Base-by-base conservation (phyloP, 2,888 invertebrate species). In the Eretmocerus hayati region DNA sequence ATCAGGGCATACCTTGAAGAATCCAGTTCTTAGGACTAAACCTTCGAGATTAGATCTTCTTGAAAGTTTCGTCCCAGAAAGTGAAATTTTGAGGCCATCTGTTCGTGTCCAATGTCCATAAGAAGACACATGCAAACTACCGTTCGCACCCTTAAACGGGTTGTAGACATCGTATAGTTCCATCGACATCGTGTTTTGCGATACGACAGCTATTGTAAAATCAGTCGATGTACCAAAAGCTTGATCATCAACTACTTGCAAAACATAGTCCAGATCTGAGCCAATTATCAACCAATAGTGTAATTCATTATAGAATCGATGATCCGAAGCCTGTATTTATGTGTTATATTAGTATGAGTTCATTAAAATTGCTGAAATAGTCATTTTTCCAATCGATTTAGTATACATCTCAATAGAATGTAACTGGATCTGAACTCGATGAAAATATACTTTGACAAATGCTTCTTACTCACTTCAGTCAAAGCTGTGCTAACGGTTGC, bases 91-190 rank as follows among this genome's bases (percentile, higher is more conserved):
- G 5, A 65, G 41, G 13, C 62, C 61, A 15, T 49, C 32, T 2
- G 33, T 23, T 5, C 13, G 5, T 26, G 43, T 53, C 63, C 64
- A 66, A 15, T 49, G 11, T n/a, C 65, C 66, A 54, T 62, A 58
- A 9, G 48, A 56, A 3, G 59, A 62, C n/a, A 63, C 52, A 46
- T 60, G 61, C 1, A 64, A 37, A 13, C 46, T 43, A 20, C 59
- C 62, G 3, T 61, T 62, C 18, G 62, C 62, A 20, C 56, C 57
- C 49, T 62, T 60, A 50, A 64, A 63, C 1, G 62, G 62, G 56
- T 64, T 67, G 46, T 64, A 67, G 30, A 61, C 54, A 20, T 67
- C 65, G 37, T 61, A 61, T 18, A 64, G 55, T 19, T 47, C 41
- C n/a, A n/a, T n/a, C n/a, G n/a, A n/a, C 33, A 55, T 62, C n/a